Evolutionary conservation across 2,888 invertebrate species (phyloP), one percentile per base, ranked within the genome.

Genomic region (Oxytorus armatus): DNA sequence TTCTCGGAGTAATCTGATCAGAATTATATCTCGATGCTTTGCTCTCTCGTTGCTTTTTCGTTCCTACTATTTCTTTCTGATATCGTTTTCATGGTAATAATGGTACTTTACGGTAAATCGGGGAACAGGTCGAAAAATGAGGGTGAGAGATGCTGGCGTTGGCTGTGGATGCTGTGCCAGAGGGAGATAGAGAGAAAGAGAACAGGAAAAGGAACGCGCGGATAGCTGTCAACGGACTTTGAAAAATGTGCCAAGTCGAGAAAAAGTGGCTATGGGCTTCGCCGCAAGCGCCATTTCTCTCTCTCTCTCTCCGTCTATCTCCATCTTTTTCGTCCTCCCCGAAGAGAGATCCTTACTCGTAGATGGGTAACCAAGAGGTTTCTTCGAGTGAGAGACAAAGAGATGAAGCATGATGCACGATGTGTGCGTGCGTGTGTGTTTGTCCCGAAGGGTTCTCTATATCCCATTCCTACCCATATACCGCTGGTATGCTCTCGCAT

Each of bases 171-270:
- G n/a, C 36, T 23, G 47, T 14, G 69, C 77, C 49, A 39, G 59
- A 49, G 59, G 36, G 33, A 69, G 57, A 51, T 57, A 47, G 68
- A 49, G 65, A 53, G 74, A 39, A 47, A 68, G 74, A 69, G 74
- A 59, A 47, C 11, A 51, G 49, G 78, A 66, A 70, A 44, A 79
- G 70, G 79, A 79, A 83, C 77, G 77, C 73, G 55, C n/a, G 79
- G 65, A 87, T 89, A 88, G 88, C 90, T 88, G 90, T 89, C 90
- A 88, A 85, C 88, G 81, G 84, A 85, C 87, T 89, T 88, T 89
- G 89, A 89, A 89, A 90, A 90, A 89, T 89, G 89, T 90, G 88
- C 88, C 86, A 89, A 90, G 88, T 85, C 83, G 81, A 88, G 89
- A 89, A 89, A 89, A 89, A 89, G 89, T 86, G 83, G 87, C 86